phyloP scores from a whole-genome alignment of 2,888 invertebrate species.

The Megalurothrips usitatus region DNA sequence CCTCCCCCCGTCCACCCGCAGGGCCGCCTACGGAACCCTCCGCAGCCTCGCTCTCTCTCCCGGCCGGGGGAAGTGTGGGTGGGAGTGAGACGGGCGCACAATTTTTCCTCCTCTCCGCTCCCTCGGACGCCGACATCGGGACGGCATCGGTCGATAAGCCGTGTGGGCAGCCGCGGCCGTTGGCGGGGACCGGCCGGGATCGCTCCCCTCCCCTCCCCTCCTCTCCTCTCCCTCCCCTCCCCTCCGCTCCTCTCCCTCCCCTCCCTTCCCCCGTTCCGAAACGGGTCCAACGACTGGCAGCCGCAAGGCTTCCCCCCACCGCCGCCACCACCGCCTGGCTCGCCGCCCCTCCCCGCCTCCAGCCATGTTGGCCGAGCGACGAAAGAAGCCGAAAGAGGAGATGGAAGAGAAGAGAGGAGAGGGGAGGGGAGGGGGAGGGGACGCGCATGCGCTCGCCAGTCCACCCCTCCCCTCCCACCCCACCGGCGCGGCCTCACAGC shows the following conservation, averaged over 20 bases:
- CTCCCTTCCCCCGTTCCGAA: background rate
- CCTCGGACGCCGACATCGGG: background rate
- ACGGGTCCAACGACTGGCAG: too few species aligned
- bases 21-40: background rate
- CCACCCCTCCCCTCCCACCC: too few species aligned
- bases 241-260: background rate
- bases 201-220: background rate
- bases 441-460: too few species aligned
- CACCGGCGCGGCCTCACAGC: too few species aligned
- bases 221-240: background rate
- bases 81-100: too few species aligned
- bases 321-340: background rate
- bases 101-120: too few species aligned
- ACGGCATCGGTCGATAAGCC: slow-evolving; percentile 9
- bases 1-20: background rate
- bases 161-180: background rate
- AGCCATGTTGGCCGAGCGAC: slow-evolving; percentile 2
- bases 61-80: background rate
- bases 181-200: background rate
- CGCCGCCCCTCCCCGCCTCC: background rate
- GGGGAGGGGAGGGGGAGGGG: background rate
- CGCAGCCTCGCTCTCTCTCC: background rate
- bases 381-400: background rate
- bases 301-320: too few species aligned
- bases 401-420: background rate